phyloP scores from a whole-genome alignment of 2,888 invertebrate genomes.

The Aspidapion aeneum region DNA sequence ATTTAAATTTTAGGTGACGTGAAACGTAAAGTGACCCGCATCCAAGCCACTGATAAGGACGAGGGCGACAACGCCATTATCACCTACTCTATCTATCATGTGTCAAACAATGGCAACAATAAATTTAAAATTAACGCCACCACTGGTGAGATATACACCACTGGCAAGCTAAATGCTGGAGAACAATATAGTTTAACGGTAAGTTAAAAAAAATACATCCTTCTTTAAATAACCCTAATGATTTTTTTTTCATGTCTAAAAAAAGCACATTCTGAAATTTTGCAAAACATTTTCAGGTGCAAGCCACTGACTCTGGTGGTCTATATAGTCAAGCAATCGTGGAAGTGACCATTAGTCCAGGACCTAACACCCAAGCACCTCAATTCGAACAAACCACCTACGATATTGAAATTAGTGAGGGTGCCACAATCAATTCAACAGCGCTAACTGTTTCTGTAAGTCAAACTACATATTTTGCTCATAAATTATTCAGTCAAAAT shows the following conservation, averaged over 20 bases:
- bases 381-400: slow-evolving; percentile 79
- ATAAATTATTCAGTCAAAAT: background rate
- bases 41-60: slow-evolving; percentile 81
- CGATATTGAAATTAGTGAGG: slow-evolving; percentile 85
- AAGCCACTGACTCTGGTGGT: slow-evolving; percentile 56
- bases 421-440: slow-evolving; percentile 83
- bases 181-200: slow-evolving; percentile 88
- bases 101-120: slow-evolving; percentile 84
- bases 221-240: no score
- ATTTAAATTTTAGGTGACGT: slow-evolving; percentile 33
- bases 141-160: slow-evolving; percentile 71
- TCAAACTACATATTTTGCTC: slow-evolving; percentile 5
- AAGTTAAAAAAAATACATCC: no score
- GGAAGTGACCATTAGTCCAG: slow-evolving; percentile 79
- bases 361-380: slow-evolving; percentile 78
- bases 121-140: slow-evolving; percentile 81
- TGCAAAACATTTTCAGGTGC: slow-evolving; percentile 15
- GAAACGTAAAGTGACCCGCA: slow-evolving; percentile 39
- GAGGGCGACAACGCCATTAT: slow-evolving; percentile 80
- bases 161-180: slow-evolving; percentile 78
- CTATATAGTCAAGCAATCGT: slow-evolving; percentile 81
- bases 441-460: slow-evolving; percentile 72
- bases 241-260: no score
- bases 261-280: no score
- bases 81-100: slow-evolving; percentile 83